phyloP scores from a whole-genome alignment of 1,140 invertebrate genomes.

The Belonocnema kinseyi region DNA sequence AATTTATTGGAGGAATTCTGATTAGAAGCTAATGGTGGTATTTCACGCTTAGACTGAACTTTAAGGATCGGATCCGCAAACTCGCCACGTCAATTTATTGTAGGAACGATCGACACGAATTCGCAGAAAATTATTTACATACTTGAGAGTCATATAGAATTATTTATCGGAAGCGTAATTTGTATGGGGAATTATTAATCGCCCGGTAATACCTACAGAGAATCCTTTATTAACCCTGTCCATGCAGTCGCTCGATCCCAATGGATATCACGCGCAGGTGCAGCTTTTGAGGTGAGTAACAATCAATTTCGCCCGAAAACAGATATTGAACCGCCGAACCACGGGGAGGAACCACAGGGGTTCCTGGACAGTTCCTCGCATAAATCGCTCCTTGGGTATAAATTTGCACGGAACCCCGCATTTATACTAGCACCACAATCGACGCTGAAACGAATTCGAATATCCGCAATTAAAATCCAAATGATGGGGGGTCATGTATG shows the following conservation, averaged over 20 bases:
- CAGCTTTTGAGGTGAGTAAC: slow-evolving; percentile 28
- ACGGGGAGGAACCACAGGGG: slow-evolving; percentile 13
- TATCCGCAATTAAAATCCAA: slow-evolving; percentile 19
- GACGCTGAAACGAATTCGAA: slow-evolving; percentile 26
- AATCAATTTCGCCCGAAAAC: slow-evolving; percentile 28
- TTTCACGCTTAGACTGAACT: too few species aligned
- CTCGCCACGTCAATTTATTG: background rate
- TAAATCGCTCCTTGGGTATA: slow-evolving; percentile 8
- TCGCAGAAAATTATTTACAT: slow-evolving; percentile 4
- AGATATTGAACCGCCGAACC: slow-evolving; percentile 24
- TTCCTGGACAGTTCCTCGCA: slow-evolving; percentile 20
- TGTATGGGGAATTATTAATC: slow-evolving; percentile 44
- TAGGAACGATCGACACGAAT: background rate
- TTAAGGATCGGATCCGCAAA: background rate
- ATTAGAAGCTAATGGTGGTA: too few species aligned
- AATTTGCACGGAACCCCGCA: slow-evolving; percentile 4
- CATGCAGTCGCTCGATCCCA: slow-evolving; percentile 19
- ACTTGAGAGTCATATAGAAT: background rate
- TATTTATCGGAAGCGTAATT: slow-evolving; percentile 39
- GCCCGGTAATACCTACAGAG: slow-evolving; percentile 17
- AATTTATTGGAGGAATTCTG: too few species aligned
- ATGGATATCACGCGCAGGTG: slow-evolving; percentile 23
- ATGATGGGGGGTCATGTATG: slow-evolving; percentile 14
- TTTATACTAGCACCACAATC: background rate
- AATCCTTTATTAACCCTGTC: slow-evolving; percentile 15